Conservation (phyloP, 2,797 vertebrate species). For the Pteropus rufus region DNA sequence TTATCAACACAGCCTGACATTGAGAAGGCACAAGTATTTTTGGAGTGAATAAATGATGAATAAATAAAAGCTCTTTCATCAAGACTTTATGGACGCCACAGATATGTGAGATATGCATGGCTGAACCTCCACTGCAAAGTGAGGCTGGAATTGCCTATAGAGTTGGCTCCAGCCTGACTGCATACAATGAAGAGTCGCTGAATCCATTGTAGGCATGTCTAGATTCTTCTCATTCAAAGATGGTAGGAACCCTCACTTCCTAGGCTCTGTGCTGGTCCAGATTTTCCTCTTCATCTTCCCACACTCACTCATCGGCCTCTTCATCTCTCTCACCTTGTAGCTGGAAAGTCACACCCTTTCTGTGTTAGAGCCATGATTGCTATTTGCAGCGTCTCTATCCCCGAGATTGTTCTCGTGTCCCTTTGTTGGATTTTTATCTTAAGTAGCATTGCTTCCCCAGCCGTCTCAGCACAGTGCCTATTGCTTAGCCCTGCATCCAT, state of each 20-base stretch:
- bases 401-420: not conserved
- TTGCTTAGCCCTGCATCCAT: rapidly evolving
- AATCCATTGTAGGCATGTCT: rapidly evolving
- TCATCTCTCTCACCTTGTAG: rapidly evolving
- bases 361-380: too few species aligned
- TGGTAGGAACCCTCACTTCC: not conserved
- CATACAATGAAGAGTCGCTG: rapidly evolving
- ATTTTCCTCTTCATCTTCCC: not conserved
- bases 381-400: not conserved
- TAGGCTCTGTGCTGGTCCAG: rapidly evolving
- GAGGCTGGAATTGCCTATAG: rapidly evolving
- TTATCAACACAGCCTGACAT: not conserved
- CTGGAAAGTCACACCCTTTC: rapidly evolving
- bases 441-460: not conserved
- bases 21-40: not conserved
- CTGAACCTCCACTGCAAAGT: not conserved
- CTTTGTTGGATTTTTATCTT: not conserved
- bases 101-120: rapidly evolving
- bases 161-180: too few species aligned
- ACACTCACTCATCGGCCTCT: not conserved
- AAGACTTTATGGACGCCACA: not conserved
- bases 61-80: not conserved
- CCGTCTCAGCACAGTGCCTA: rapidly evolving
- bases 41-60: not conserved
- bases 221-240: not conserved